These are phyloP conservation scores for Caenorhabditis inopinata DNA, from an alignment of 1,140 invertebrate species.

Conservation along the genomic window DNA sequence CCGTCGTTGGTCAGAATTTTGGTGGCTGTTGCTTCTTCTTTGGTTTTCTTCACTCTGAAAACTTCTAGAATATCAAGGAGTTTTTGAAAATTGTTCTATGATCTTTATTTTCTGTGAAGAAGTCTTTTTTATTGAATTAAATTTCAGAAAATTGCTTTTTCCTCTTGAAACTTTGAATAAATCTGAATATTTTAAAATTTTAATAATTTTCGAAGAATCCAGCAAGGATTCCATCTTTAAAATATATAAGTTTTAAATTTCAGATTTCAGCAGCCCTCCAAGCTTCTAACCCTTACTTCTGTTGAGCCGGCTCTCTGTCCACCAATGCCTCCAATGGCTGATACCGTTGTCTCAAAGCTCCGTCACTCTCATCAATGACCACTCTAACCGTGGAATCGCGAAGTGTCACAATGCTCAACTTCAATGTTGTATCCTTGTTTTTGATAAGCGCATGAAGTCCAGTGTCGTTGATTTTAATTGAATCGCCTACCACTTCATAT, in stretches of 20 bases:
- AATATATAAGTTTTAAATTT: too few relatives aligned
- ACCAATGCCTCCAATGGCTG: conserved; percentile 58
- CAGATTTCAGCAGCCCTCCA: too few relatives aligned
- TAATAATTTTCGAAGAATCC: too few relatives aligned
- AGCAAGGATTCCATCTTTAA: too few relatives aligned
- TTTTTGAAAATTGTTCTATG: not conserved
- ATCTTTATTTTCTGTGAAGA: not conserved
- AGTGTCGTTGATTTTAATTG: conserved; percentile 61
- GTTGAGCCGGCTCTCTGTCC: conserved; percentile 53
- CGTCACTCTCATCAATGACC: conserved; percentile 57
- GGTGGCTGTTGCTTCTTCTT: conserved; percentile 25
- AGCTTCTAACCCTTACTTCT: conserved; percentile 40
- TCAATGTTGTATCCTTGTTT: conserved; percentile 52
- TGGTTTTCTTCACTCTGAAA: conserved; percentile 46
- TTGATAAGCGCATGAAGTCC: conserved; percentile 53
- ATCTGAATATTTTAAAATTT: too few relatives aligned
- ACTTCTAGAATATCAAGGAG: too few relatives aligned
- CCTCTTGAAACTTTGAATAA: too few relatives aligned
- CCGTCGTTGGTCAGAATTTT: conserved; percentile 41
- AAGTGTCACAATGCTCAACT: conserved; percentile 34
- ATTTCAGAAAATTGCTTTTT: too few relatives aligned
- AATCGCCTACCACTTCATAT: conserved; percentile 54
- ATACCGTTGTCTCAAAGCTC: conserved; percentile 52
- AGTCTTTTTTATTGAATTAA: too few relatives aligned
- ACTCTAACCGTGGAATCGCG: conserved; percentile 39